Evolutionary conservation across 2,797 vertebrate species (phyloP), one percentile per base, ranked within the genome.

Genomic region (Crossoptilon crossoptilon): DNA sequence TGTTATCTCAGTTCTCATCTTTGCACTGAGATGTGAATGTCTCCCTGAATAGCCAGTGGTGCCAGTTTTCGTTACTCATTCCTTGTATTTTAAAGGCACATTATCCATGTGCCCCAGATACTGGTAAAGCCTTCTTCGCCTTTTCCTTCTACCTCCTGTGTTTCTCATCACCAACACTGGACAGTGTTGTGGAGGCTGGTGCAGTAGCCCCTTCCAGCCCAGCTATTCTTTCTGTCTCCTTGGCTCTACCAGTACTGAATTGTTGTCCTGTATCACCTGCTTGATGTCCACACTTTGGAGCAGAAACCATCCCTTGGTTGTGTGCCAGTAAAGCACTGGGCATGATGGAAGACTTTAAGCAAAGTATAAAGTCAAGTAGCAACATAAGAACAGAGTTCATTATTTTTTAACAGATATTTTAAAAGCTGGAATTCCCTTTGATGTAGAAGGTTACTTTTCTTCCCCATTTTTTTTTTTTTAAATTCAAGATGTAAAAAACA

Each of bases 1-100:
- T 83, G 41, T 86, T 94, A 86, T 78, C 29, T 86, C 94, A 89
- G 41, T 63, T 92, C 46, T 95, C 82, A 86, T 89, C 69, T 95
- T 94, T 91, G 84, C 81, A 89, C 33, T 51, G 84, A 92, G 92
- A 93, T 48, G 44, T 3, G 35, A 82, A 39, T 80, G 91, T 93
- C 82, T 91, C 89, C 91, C 92, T 83, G 73, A 93, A 91, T 93
- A 91, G 75, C 82, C 0, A 0, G 73, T 46, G 91, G 58, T 93
- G 91, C 72, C 79, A 89, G 33, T 74, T 91, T 91, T 87, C 94
- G 89, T 95, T 94, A 80, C 68, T 89, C 62, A 44, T 49, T 89
- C 62, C 66, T 83, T 39, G 77, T 62, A 69, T 86, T 92, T 87
- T 84, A 94, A 87, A 87, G 29, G 55, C n/a, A n/a, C n/a, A n/a